phyloP scores from a whole-genome alignment of 2,113 vertebrate genomes.

The Papio anubis region DNA sequence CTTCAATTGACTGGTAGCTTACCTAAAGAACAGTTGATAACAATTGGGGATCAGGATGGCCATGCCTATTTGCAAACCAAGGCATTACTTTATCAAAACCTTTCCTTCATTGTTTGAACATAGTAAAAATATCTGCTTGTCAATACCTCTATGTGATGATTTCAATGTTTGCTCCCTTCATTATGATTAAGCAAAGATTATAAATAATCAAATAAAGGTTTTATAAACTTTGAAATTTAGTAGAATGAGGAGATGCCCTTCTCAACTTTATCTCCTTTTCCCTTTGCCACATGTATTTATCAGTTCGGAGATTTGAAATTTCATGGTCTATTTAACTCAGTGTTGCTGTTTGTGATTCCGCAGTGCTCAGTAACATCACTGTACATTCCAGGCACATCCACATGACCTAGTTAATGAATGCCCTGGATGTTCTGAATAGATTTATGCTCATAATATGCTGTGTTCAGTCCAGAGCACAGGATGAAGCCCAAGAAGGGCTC shows the following conservation, averaged over 20 bases:
- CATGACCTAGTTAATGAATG: slow-evolving; percentile 45
- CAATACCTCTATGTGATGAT: background rate
- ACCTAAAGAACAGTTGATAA: background rate
- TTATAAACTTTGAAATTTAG: background rate
- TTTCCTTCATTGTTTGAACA: background rate
- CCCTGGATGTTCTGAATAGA: background rate
- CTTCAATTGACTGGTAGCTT: background rate
- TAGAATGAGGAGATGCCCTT: background rate
- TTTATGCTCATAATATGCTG: slow-evolving; percentile 17
- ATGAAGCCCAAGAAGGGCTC: background rate
- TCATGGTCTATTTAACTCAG: slow-evolving; percentile 38
- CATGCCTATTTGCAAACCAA: background rate
- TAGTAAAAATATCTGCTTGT: background rate
- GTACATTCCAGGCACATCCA: slow-evolving; percentile 53
- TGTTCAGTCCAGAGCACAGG: background rate
- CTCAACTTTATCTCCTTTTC: background rate
- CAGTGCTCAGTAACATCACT: background rate
- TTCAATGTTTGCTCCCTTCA: background rate
- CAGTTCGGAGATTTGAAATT: slow-evolving; percentile 25
- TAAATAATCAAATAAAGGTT: background rate
- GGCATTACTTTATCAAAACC: background rate
- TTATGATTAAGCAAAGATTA: background rate
- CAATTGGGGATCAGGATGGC: background rate
- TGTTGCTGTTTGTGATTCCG: slow-evolving; percentile 4
- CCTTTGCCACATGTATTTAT: background rate